Evolutionary conservation across 2,888 invertebrate genomes (phyloP).

Genomic region (Melangyna quadrimaculata): DNA sequence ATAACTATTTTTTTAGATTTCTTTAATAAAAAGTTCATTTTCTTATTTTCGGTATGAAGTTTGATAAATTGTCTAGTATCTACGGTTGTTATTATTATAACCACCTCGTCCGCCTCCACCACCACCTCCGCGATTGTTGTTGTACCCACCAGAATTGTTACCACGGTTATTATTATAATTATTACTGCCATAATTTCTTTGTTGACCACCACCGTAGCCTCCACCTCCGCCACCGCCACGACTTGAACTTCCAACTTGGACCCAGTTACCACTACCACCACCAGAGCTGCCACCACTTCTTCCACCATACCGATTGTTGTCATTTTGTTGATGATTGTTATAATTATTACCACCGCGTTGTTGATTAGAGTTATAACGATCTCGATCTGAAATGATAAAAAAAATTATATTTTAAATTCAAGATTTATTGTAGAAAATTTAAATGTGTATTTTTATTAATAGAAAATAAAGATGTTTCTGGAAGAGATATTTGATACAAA

Average conservation of each 20-base stretch:
- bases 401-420: not conserved
- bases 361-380: constrained; percentile 48
- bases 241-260: not conserved
- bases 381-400: constrained; percentile 48
- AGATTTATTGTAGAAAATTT: not conserved
- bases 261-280: constrained; percentile 43
- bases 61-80: constrained; percentile 40
- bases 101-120: constrained; percentile 40
- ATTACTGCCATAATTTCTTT: constrained; percentile 35
- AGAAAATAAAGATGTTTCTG: no score
- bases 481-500: no score
- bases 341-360: constrained; percentile 53
- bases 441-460: not conserved
- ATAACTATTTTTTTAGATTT: not conserved
- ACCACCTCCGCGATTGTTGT: constrained; percentile 26
- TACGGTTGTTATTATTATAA: constrained; percentile 53
- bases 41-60: not conserved
- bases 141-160: constrained; percentile 8
- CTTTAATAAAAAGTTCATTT: not conserved
- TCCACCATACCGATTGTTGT: constrained; percentile 35
- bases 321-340: constrained; percentile 44
- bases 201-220: constrained; percentile 19
- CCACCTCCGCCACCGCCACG: not conserved
- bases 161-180: constrained; percentile 33
- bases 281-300: constrained; percentile 2